Base-by-base conservation (phyloP, 2,113 vertebrate genomes). In the Labrus mixtus region DNA sequence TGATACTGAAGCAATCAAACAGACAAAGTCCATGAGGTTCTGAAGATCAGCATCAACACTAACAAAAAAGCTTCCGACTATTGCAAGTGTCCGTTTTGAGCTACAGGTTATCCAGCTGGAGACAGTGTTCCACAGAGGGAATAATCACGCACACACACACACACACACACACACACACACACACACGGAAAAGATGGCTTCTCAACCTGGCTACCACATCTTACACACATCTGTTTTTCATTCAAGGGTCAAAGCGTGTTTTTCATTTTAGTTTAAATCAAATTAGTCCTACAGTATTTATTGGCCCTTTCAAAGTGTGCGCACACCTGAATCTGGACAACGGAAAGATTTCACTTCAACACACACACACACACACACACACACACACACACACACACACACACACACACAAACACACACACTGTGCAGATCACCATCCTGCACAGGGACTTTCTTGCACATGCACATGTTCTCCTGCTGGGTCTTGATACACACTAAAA, bases 241-340 rank as follows among this genome's bases (percentile, higher is more conserved):
- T 93, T 81, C 68, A 81, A 37, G 45, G 86, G 86, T 86, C 81
- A 73, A 81, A 90, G 82, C 81, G 82, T 91, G 91, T 88, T 93
- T 93, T 82, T 89, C 86, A 91, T 91, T 91, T 90, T 79, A 87
- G 74, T 81, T 87, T 83, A 92, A 90, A 93, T 93, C 90, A 89
- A 90, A 90, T 88, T 90, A 93, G 90, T 84, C 78, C 39, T 22
- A 37, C 36, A 78, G 80, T 85, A 87, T 91, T 92, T 92, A 92
- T 75, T 69, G 82, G 59, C 69, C 77, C 66, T 77, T 77, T 89
- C 81, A 87, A 75, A 85, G 79, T 65, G 54, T 15, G 57, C 25
- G 48, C 79, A 68, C 84, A 81, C 78, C 65, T 78, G 63, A 77
- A 70, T 66, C 70, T 66, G 57, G 68, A 80, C 57, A 59, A 22